phyloP scores from a whole-genome alignment of 2,888 invertebrate genomes.

The Syritta pipiens region DNA sequence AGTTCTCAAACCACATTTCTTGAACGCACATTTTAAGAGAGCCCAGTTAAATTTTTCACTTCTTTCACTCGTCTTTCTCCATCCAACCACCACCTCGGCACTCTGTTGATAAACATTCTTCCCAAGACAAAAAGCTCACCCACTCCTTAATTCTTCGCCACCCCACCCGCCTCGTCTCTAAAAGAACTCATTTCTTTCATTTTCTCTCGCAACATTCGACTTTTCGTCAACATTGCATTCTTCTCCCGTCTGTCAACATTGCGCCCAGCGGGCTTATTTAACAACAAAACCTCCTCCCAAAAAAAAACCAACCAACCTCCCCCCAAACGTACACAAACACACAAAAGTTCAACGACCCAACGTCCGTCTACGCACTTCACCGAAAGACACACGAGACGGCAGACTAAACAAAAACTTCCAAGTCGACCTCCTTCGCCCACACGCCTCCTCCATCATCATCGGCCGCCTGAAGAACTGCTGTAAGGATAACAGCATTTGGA shows the following conservation, averaged over 20 bases:
- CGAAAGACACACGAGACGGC: slow-evolving; percentile 30
- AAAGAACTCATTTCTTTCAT: not conserved
- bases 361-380: slow-evolving; percentile 42
- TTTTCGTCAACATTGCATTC: slow-evolving; percentile 38
- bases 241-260: slow-evolving; percentile 62
- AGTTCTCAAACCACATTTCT: too few relatives aligned
- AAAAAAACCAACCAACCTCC: slow-evolving; percentile 8
- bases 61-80: too few relatives aligned
- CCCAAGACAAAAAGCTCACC: slow-evolving; percentile 10
- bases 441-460: too few relatives aligned
- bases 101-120: too few relatives aligned
- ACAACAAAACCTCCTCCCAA: slow-evolving; percentile 10
- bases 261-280: not conserved
- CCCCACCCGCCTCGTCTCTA: not conserved
- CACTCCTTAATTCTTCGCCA: not conserved
- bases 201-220: slow-evolving; percentile 23
- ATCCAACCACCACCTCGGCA: too few relatives aligned
- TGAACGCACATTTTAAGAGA: too few relatives aligned
- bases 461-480: not conserved
- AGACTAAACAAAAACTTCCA: slow-evolving; percentile 63
- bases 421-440: too few relatives aligned
- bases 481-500: slow-evolving; percentile 35
- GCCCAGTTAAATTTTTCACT: too few relatives aligned
- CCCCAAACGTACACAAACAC: slow-evolving; percentile 8
- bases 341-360: slow-evolving; percentile 53